A percentile compares a stretch with the other conserved stretches of the same genome.
Conservation (phyloP, 2,888 invertebrate species). For the Tenthredo notha region DNA sequence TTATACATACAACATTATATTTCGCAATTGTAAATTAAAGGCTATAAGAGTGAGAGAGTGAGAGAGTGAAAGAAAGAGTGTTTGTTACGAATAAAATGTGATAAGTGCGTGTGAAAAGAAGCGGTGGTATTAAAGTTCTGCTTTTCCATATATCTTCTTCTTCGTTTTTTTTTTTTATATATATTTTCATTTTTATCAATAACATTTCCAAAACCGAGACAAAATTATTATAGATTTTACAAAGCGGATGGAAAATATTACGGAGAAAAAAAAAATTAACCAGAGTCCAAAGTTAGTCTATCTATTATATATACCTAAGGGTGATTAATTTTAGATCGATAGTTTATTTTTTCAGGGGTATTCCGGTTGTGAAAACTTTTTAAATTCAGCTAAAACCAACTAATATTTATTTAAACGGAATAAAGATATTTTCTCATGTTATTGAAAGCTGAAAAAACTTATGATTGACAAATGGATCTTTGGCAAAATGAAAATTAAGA, state of each 20-base stretch:
- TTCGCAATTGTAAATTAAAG: constrained; percentile 32
- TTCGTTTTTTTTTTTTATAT: not conserved
- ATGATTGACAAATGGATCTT: no score
- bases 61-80: not conserved
- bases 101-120: not conserved
- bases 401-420: no score
- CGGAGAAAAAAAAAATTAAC: not conserved
- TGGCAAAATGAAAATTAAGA: no score
- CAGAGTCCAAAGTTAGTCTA: not conserved
- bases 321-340: no score
- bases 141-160: not conserved
- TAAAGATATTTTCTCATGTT: no score
- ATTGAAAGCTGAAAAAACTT: no score
- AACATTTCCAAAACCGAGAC: not conserved
- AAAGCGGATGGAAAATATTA: not conserved
- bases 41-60: not conserved
- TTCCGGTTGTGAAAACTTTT: no score
- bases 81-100: not conserved
- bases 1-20: not conserved
- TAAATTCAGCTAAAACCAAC: no score
- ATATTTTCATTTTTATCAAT: not conserved
- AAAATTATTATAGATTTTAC: not conserved
- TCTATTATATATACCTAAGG: not conserved
- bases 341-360: no score
- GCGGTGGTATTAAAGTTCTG: constrained; percentile 10